Conservation (phyloP, 2,113 vertebrate genomes). For the Xiphorhynchus elegans region DNA sequence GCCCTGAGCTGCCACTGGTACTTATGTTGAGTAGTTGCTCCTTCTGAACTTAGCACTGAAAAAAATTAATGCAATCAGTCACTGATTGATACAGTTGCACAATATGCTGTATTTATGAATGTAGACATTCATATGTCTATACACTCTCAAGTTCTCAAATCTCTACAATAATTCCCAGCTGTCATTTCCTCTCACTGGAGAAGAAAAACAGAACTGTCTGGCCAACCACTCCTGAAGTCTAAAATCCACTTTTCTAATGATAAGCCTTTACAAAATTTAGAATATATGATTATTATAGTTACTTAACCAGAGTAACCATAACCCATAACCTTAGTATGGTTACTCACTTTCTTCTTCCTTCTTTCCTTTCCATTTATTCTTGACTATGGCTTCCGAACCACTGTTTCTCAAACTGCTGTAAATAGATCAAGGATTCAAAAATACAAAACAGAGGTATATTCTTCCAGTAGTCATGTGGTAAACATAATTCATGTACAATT, state of each 20-base stretch:
- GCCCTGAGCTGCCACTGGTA: neutral
- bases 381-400: neutral
- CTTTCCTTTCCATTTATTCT: neutral
- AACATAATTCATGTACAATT: neutral
- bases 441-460: neutral
- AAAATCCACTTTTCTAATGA: neutral
- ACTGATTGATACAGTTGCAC: neutral
- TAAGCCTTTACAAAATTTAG: neutral
- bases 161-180: neutral
- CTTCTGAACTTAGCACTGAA: neutral
- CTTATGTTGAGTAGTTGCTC: neutral
- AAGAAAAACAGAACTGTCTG: neutral
- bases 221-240: neutral
- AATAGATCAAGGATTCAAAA: neutral
- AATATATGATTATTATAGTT: neutral
- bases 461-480: neutral
- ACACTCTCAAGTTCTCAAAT: neutral
- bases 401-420: neutral
- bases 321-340: neutral
- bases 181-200: neutral
- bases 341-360: neutral
- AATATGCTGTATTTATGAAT: neutral
- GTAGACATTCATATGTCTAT: neutral
- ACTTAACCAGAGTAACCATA: neutral
- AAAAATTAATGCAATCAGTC: neutral